Percentiles rank a stretch among this genome's conserved stretches.
phyloP scores from a whole-genome alignment of 2,113 vertebrate species.

The Cheilinus undulatus region DNA sequence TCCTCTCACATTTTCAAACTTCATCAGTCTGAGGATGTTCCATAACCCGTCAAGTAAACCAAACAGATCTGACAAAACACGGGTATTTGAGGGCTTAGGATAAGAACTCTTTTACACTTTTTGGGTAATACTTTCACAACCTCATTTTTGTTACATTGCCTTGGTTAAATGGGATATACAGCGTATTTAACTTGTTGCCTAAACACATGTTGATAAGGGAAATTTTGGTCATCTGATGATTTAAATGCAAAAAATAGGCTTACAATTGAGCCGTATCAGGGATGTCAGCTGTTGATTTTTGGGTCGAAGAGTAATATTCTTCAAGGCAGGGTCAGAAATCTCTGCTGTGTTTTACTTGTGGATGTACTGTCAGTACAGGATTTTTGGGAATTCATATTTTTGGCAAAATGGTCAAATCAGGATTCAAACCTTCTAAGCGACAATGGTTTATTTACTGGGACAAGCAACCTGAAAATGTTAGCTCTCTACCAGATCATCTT shows the following conservation, averaged over 20 bases:
- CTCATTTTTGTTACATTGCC: background rate
- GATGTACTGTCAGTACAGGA: background rate
- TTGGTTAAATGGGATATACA: slow-evolving; percentile 9
- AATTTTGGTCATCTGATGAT: slow-evolving; percentile 26
- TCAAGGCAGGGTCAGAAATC: background rate
- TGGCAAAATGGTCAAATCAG: slow-evolving; percentile 2
- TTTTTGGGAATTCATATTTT: background rate
- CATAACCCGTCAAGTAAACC: too few species aligned
- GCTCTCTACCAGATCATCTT: slow-evolving; percentile 31
- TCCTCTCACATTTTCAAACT: too few species aligned
- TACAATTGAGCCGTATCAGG: background rate
- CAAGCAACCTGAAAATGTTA: slow-evolving; percentile 29
- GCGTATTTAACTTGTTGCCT: background rate
- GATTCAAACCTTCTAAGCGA: background rate
- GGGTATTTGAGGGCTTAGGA: background rate
- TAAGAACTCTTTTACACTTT: background rate
- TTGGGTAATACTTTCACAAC: background rate
- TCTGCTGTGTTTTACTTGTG: background rate
- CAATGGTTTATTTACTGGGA: background rate
- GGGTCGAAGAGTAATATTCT: background rate
- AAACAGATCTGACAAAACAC: background rate
- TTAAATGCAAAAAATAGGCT: background rate
- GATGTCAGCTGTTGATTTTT: background rate
- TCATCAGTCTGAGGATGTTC: too few species aligned
- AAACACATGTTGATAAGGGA: background rate